Evolutionary conservation across 2,888 invertebrate species (phyloP), one percentile per base, ranked within the genome.

Genomic region (Drosophila histrio): DNA sequence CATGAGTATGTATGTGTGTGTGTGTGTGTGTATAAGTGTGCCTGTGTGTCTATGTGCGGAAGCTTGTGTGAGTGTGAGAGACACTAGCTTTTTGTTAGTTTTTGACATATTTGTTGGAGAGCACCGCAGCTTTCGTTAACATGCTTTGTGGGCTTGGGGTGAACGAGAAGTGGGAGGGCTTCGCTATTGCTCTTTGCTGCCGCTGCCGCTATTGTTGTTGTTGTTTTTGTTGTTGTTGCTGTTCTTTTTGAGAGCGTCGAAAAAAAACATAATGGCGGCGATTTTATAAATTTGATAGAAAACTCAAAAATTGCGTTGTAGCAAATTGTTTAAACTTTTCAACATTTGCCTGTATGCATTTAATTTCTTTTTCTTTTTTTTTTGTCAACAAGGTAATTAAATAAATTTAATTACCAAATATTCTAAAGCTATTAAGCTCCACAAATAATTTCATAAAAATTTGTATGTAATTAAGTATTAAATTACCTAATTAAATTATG

Each of bases 181-280:
- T 64, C 66, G 47, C 15, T 62, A 49, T 62, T 66, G 65, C 75
- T 71, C 77, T 64, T 54, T 54, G 49, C 57, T 66, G 54, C 52
- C 54, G 50, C 36, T 41, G 22, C 9, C 47, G 36, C 30, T 32
- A 39, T 22, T 54, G 53, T 54, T 49, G 44, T 38, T 66, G 56
- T 58, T 56, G 54, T 64, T 64, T 43, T 19, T 47, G 34, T 58
- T 62, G 59, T 57, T 56, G 58, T 41, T 58, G 39, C 24, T 72
- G 39, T 54, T 61, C 24, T 22, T 60, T 28, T 44, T 57, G 47
- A 52, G 41, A 53, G 64, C 64, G 44, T 43, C 36, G 32, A 53
- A 59, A 69, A 80, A 85, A 83, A 83, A 86, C 88, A 84, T 77
- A 88, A 84, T 84, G 84, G 84, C 84, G 84, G 85, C 87, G 66